Evolutionary conservation across 2,888 invertebrate species (phyloP).

Genomic region (Linnaemya tessellans): DNA sequence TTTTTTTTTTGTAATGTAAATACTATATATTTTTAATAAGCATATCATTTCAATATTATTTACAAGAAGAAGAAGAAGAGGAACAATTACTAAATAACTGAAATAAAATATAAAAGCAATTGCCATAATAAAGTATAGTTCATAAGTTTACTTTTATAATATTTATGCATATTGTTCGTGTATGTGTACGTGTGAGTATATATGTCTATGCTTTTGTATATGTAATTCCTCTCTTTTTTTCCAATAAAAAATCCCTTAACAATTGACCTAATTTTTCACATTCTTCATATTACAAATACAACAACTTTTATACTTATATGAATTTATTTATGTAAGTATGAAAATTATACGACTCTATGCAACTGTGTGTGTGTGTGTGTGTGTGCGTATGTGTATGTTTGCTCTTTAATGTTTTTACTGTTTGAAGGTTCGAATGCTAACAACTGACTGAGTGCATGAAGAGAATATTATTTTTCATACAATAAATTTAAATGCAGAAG

Average conservation of each 20-base stretch:
- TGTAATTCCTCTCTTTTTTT: neutral
- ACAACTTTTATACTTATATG: neutral
- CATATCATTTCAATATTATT: constrained; percentile 35
- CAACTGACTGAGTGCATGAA: neutral
- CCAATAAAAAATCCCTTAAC: constrained; percentile 49
- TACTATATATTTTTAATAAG: constrained; percentile 17
- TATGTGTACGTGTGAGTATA: neutral
- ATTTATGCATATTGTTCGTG: neutral
- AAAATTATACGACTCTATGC: no score
- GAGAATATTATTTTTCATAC: constrained; percentile 7
- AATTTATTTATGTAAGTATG: no score
- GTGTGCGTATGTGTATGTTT: neutral
- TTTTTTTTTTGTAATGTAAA: neutral
- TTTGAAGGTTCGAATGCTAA: neutral
- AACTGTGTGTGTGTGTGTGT: no score
- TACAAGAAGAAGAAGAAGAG: neutral
- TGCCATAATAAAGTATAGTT: constrained; percentile 13
- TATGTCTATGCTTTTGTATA: neutral
- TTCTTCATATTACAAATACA: constrained; percentile 17
- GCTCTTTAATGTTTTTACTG: neutral
- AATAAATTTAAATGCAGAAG: constrained; percentile 28
- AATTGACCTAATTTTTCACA: constrained; percentile 63
- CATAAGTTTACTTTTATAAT: constrained; percentile 1
- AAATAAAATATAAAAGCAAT: constrained; percentile 4
- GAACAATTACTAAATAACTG: constrained; percentile 3